Conservation (phyloP, 2,888 invertebrate species). For the Phengaris arion region DNA sequence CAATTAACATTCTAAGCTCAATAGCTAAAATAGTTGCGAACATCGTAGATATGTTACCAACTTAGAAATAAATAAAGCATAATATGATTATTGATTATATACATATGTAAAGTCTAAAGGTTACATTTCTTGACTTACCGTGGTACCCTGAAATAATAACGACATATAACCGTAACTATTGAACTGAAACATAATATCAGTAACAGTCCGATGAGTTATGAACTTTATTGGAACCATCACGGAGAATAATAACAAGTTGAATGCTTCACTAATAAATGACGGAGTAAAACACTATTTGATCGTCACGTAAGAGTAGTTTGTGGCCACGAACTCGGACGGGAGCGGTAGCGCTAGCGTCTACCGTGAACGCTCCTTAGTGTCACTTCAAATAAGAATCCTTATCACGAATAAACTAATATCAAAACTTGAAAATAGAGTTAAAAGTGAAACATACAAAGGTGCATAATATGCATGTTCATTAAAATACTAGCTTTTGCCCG, state of each 20-base stretch:
- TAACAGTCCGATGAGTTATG: conserved; percentile 2
- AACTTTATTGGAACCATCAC: conserved; percentile 24
- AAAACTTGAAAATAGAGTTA: too few species aligned
- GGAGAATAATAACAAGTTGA: conserved; percentile 12
- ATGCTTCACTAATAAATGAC: conserved; percentile 25
- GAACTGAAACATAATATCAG: background rate
- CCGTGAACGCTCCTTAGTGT: too few species aligned
- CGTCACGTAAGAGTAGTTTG: conserved; percentile 50
- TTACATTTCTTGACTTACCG: background rate
- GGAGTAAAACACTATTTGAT: conserved; percentile 24
- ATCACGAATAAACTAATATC: too few species aligned
- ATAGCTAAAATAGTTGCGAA: too few species aligned
- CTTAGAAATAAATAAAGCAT: background rate
- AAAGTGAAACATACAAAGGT: too few species aligned
- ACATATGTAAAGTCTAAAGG: too few species aligned
- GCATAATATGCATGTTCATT: too few species aligned
- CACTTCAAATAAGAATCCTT: too few species aligned
- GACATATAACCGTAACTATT: background rate
- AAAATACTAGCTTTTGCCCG: too few species aligned
- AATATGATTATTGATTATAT: background rate
- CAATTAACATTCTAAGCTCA: too few species aligned
- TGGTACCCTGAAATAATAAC: background rate
- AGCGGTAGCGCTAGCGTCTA: background rate
- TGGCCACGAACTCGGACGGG: background rate
- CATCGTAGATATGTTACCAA: too few species aligned